Base-by-base conservation (phyloP, 2,888 invertebrate genomes). In the Drosophila ustulata region DNA sequence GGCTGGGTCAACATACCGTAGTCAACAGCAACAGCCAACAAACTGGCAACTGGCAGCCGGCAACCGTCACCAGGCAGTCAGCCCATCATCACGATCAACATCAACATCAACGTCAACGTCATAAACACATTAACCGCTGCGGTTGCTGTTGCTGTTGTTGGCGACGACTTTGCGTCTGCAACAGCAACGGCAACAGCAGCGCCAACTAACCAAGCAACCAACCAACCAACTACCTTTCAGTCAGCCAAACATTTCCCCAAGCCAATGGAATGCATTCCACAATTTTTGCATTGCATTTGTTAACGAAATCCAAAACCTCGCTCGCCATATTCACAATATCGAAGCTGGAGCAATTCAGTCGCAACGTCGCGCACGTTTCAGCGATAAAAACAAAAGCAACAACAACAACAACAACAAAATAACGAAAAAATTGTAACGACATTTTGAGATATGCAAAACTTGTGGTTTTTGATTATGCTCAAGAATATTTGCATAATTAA, bases 341-440 rank as follows among this genome's bases (percentile, higher is more conserved):
- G 75, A 68, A 68, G 68, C 75, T 76, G 76, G 67, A 72, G 65
- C 72, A 75, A 62, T 58, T 76, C 71, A 75, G 37, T 68, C 75
- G 75, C 75, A 82, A 73, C 83, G 76, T 80, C 61, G 74, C 76
- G 79, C 82, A 82, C 82, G 82, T 86, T 82, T 77, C 49, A 51
- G 69, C 80, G 71, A 82, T 85, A 85, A 82, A 83, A 46, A 30
- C 41, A 58, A 51, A 18, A 37, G 3, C 34, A 37, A 41, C 37
- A 43, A 8, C 4, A 41, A 57, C 5, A 43, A 18, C n/a, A n/a
- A n/a, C n/a, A n/a, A n/a, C n/a, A 28, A 39, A 45, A 9, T 9
- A 30, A 28, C 8, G 18, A n/a, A 4, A 41, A 41, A 8, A 9
- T 28, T 58, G 41, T 57, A 65, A 57, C 56, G 56, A 65, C 52